Conservation (phyloP, 2,888 invertebrate genomes). For the Silvanus unidentatus region DNA sequence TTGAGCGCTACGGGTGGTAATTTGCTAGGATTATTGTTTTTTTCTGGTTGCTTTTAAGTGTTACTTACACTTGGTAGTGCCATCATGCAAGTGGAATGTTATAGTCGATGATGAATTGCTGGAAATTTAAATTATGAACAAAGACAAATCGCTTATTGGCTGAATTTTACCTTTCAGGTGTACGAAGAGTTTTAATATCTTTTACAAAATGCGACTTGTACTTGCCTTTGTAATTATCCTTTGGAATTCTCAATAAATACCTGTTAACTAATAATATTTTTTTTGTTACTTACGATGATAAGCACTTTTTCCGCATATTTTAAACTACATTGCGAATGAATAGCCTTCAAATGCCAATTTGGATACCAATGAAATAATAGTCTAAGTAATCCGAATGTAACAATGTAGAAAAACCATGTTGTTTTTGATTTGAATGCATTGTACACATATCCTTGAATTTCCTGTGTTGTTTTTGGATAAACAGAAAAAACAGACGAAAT, state of each 20-base stretch:
- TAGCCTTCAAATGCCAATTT: slow-evolving; percentile 66
- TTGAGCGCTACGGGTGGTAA: slow-evolving; percentile 38
- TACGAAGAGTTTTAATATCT: slow-evolving; percentile 42
- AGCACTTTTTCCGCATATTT: slow-evolving; percentile 72
- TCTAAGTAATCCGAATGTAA: slow-evolving; percentile 71
- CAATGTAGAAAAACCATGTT: slow-evolving; percentile 57
- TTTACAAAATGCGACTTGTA: slow-evolving; percentile 66
- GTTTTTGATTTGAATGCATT: slow-evolving; percentile 46
- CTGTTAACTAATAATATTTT: slow-evolving; percentile 2
- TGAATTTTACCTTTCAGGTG: slow-evolving; percentile 9
- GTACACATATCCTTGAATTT: slow-evolving; percentile 61
- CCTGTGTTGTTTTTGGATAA: slow-evolving; percentile 45
- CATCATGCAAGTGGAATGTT: slow-evolving; percentile 25
- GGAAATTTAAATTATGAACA: slow-evolving; percentile 4
- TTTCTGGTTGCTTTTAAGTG: slow-evolving; percentile 11
- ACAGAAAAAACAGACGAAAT: slow-evolving; percentile 5
- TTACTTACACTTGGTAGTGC: slow-evolving; percentile 43
- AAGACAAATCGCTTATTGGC: too few species aligned
- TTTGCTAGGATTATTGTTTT: not conserved
- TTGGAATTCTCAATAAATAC: too few species aligned
- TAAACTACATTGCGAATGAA: slow-evolving; percentile 64
- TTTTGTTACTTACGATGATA: slow-evolving; percentile 53
- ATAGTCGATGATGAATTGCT: slow-evolving; percentile 10
- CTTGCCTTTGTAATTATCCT: slow-evolving; percentile 72
- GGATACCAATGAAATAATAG: slow-evolving; percentile 87